These are phyloP conservation scores for Abrostola tripartita DNA, from an alignment of 2,888 invertebrate genomes.

Conservation along the genomic window DNA sequence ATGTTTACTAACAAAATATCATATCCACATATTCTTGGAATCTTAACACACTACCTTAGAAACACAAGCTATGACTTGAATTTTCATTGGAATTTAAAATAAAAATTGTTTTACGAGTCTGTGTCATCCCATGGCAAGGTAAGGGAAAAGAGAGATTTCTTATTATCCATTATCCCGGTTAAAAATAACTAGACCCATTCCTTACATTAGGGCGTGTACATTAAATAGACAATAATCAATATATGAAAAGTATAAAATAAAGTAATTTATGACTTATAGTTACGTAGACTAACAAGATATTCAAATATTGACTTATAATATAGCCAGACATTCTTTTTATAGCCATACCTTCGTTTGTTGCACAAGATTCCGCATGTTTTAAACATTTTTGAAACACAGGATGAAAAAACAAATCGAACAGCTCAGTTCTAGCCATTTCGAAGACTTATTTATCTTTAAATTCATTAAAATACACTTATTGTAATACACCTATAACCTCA, in stretches of 20 bases:
- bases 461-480: conserved; percentile 74
- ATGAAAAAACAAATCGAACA: conserved; percentile 87
- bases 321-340: conserved; percentile 17
- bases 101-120: no score
- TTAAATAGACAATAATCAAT: no score
- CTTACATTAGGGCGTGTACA: no score
- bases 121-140: no score
- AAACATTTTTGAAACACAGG: conserved; percentile 88
- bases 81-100: no score
- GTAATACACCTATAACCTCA: conserved; percentile 81
- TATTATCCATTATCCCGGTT: no score
- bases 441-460: conserved; percentile 66
- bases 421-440: conserved; percentile 85
- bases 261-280: conserved; percentile 10
- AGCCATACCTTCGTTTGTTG: conserved; percentile 77
- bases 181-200: no score
- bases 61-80: no score
- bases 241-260: neutral
- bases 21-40: no score
- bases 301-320: conserved; percentile 36
- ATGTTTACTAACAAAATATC: no score
- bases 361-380: conserved; percentile 82
- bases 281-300: conserved; percentile 35
- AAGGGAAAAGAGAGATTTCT: no score
- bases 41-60: no score